Evolutionary conservation across 2,113 vertebrate genomes (phyloP).

Genomic region (Neodontobutis hainanensis): DNA sequence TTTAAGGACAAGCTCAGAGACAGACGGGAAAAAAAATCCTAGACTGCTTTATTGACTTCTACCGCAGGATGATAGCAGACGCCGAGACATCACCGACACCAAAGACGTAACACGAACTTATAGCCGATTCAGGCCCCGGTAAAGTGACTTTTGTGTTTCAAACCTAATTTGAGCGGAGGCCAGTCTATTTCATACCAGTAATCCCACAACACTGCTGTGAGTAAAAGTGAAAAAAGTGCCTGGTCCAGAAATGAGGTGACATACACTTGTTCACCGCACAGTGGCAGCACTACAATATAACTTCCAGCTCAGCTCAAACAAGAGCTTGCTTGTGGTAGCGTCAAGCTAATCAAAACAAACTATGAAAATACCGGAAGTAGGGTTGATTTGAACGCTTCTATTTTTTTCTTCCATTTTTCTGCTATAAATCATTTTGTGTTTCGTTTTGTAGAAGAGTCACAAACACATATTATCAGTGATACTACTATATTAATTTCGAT

Average conservation of each 20-base stretch:
- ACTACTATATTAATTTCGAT: background rate
- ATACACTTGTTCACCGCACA: constrained; percentile 44
- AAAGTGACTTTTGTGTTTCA: background rate
- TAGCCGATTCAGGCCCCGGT: background rate
- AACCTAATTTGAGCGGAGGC: no score
- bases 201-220: background rate
- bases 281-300: constrained; percentile 58
- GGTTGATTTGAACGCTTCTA: background rate
- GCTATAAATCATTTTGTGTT: background rate
- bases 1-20: constrained; percentile 61
- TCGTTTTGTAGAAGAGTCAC: constrained; percentile 3
- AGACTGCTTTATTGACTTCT: constrained; percentile 20
- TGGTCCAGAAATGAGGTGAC: constrained; percentile 21
- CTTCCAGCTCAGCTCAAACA: constrained; percentile 46
- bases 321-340: constrained; percentile 43
- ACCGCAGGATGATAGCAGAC: constrained; percentile 8
- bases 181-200: background rate
- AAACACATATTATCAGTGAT: background rate
- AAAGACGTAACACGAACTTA: background rate
- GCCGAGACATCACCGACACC: background rate
- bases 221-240: background rate
- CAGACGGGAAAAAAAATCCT: constrained; percentile 41
- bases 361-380: constrained; percentile 15
- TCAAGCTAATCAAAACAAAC: constrained; percentile 6
- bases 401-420: background rate